These are phyloP conservation scores for Thaumatotibia leucotreta DNA, from an alignment of 1,140 invertebrate genomes.

Conservation along the genomic window DNA sequence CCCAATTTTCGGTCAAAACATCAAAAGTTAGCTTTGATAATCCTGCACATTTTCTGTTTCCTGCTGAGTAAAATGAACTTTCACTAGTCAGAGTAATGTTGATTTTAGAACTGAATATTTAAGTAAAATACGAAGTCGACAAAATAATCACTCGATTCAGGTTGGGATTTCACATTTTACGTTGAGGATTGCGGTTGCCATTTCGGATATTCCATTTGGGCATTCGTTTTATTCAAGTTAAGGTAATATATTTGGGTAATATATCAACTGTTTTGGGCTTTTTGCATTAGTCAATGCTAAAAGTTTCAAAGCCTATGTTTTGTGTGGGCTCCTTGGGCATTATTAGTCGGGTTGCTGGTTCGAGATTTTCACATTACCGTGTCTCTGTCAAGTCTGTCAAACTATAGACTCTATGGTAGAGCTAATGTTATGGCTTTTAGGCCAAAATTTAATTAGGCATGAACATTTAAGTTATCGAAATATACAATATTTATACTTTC, in stretches of 20 bases:
- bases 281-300: neutral
- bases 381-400: too few relatives aligned
- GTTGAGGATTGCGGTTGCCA: neutral
- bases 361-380: neutral
- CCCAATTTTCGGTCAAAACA: neutral
- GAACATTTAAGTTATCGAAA: too few relatives aligned
- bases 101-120: neutral
- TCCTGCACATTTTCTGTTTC: neutral
- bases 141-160: neutral
- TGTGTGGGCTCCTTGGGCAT: too few relatives aligned
- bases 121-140: neutral
- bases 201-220: neutral
- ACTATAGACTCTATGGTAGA: too few relatives aligned
- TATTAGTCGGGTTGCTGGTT: neutral
- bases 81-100: neutral
- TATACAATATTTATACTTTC: too few relatives aligned
- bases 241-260: neutral
- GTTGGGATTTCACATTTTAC: neutral
- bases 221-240: neutral
- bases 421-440: too few relatives aligned
- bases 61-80: neutral
- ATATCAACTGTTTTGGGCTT: neutral
- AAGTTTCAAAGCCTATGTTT: neutral
- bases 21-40: neutral
- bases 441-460: too few relatives aligned